Evolutionary conservation across 2,113 vertebrate genomes (phyloP), one percentile per base, ranked within the genome.

Genomic region (Acrocephalus arundinaceus): DNA sequence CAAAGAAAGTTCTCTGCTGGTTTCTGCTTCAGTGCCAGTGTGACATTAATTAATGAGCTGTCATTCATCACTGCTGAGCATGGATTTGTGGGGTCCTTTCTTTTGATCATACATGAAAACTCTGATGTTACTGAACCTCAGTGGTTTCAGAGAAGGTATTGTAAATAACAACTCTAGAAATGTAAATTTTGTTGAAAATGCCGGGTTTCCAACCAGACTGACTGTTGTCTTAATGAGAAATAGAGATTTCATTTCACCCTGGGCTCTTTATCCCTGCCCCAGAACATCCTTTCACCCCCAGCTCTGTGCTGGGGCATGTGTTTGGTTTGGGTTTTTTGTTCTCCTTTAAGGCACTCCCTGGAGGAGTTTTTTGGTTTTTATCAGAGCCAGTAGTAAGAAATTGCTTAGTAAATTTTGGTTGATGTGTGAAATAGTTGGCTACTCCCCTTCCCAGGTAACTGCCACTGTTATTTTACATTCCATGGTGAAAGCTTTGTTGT

Each of bases 241-340:
- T 7, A 19, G n/a, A 15, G 52, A 11, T 15, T 84, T 85, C 3
- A 14, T 59, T 89, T 68, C 66, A 25, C n/a, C 11, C 10, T 41
- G 46, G 23, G n/a, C 35, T 66, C 25, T 68, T 5, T 27, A 10
- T n/a, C n/a, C 15, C 31, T 66, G 22, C 8, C 52, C 46, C 27
- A n/a, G 51, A 49, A 27, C 54, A 18, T 7, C 23, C 15, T 70
- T 43, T 73, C 48, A 57, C 21, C 24, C 21, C 20, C 70, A 25
- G 0, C 19, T 46, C 48, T 27, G 12, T 5, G 7, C 0, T 4
- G 13, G 9, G 43, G 7, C 2, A 1, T 14, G 45, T 48, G 11
- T 5, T n/a, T 54, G 14, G 0, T 8, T 37, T 20, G n/a, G 22
- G 20, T 2, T 15, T 2, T 15, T 55, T 48, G 5, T 72, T 82